Conservation (phyloP, 2,797 vertebrate species). For the Clangula hyemalis region DNA sequence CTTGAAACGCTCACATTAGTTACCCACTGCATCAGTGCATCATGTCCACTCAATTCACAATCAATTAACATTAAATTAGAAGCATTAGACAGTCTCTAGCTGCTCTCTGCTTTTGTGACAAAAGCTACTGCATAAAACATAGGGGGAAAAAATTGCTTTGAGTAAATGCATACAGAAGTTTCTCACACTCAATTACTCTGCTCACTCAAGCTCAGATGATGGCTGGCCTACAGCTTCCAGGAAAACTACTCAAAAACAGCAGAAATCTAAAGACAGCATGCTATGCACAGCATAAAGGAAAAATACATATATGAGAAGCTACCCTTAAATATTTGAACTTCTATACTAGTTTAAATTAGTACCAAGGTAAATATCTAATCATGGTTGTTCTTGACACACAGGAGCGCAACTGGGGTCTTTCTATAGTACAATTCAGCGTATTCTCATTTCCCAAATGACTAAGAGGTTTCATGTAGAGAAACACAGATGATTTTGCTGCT, state of each 20-base stretch:
- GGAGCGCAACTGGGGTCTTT: fast-evolving
- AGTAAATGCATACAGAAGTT: fast-evolving
- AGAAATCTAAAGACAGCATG: too few species aligned
- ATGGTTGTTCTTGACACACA: too few species aligned
- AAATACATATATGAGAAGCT: fast-evolving
- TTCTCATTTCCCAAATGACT: background rate
- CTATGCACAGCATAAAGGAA: fast-evolving
- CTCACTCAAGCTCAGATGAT: background rate
- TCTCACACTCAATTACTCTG: background rate
- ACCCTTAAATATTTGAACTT: background rate
- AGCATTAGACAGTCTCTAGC: background rate
- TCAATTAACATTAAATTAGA: fast-evolving
- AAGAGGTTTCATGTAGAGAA: background rate
- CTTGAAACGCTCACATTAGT: fast-evolving
- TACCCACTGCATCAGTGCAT: background rate
- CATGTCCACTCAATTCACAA: background rate
- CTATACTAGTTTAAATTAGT: background rate
- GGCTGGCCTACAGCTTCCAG: background rate
- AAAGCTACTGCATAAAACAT: fast-evolving
- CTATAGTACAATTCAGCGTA: background rate
- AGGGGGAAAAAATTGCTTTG: fast-evolving
- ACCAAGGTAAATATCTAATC: background rate
- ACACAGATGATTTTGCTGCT: background rate
- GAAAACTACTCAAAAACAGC: background rate
- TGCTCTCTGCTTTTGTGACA: background rate